Conservation (phyloP, 2,113 vertebrate species). For the Rhinolophus ferrumequinum region DNA sequence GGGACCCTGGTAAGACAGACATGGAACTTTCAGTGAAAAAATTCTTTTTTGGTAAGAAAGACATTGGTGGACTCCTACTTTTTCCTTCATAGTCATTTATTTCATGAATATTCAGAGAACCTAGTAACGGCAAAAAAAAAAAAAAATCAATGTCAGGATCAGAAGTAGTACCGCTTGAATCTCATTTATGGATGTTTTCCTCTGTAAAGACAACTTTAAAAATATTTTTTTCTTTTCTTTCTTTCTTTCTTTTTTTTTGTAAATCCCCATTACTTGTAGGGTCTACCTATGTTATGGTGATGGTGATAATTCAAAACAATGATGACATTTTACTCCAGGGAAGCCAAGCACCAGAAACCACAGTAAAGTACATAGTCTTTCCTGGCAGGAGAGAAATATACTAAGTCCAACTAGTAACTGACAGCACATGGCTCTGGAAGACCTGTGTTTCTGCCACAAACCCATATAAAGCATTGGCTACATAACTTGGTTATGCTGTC, state of each 20-base stretch:
- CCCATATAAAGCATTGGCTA: neutral
- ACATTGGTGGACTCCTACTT: neutral
- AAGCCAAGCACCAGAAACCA: neutral
- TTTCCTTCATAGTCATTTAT: neutral
- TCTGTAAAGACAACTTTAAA: neutral
- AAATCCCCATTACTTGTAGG: neutral
- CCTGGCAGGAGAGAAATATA: neutral
- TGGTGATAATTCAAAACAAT: slow-evolving; percentile 4
- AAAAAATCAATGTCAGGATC: neutral
- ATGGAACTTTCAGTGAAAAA: neutral
- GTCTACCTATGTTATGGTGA: neutral
- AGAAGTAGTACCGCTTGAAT: neutral
- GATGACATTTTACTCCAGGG: neutral
- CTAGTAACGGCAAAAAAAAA: neutral
- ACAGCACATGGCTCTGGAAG: neutral
- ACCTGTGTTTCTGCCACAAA: neutral
- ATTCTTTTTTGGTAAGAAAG: neutral
- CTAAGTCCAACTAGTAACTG: neutral
- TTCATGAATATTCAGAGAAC: neutral
- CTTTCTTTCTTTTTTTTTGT: neutral
- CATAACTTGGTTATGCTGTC: neutral
- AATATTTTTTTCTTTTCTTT: neutral
- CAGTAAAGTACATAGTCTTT: neutral
- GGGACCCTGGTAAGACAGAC: neutral
- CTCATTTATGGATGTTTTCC: neutral